A percentile compares a stretch with the other conserved stretches of the same genome.
Conservation (phyloP, 1,140 invertebrate species). For the Papilio polytes region DNA sequence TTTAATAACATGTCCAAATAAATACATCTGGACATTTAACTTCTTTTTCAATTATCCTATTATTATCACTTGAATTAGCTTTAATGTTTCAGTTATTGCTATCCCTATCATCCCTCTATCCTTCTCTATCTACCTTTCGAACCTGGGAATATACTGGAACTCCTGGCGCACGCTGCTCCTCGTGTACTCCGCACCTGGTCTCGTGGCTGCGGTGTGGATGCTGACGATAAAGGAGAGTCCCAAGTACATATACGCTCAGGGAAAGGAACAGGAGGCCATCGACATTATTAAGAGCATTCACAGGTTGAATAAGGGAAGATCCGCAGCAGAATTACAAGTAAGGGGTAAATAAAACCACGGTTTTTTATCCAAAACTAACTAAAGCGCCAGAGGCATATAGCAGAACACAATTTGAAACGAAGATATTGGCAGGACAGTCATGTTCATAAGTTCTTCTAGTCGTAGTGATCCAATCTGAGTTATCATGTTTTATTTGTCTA, state of each 20-base stretch:
- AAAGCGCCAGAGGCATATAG: no score
- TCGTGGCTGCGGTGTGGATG: conserved; percentile 52
- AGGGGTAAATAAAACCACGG: conserved; percentile 23
- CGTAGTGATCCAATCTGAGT: no score
- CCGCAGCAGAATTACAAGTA: conserved; percentile 53
- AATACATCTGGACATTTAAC: no score
- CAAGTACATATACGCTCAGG: conserved; percentile 60
- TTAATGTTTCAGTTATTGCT: conserved; percentile 58
- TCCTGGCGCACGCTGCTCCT: conserved; percentile 65
- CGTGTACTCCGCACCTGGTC: conserved; percentile 59
- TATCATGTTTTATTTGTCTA: no score
- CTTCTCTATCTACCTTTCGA: conserved; percentile 60
- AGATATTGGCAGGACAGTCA: no score
- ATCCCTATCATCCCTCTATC: conserved; percentile 66
- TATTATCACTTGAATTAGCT: neutral
- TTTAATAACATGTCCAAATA: no score
- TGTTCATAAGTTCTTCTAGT: no score
- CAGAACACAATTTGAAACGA: no score
- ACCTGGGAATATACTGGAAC: conserved; percentile 67
- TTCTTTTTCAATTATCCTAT: no score
- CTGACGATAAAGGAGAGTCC: conserved; percentile 67
- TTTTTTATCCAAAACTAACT: no score
- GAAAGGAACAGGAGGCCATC: conserved; percentile 54
- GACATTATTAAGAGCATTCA: conserved; percentile 60
- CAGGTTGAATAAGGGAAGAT: conserved; percentile 49